phyloP scores from a whole-genome alignment of 1,140 invertebrate species.

The Neodiprion pinetum region DNA sequence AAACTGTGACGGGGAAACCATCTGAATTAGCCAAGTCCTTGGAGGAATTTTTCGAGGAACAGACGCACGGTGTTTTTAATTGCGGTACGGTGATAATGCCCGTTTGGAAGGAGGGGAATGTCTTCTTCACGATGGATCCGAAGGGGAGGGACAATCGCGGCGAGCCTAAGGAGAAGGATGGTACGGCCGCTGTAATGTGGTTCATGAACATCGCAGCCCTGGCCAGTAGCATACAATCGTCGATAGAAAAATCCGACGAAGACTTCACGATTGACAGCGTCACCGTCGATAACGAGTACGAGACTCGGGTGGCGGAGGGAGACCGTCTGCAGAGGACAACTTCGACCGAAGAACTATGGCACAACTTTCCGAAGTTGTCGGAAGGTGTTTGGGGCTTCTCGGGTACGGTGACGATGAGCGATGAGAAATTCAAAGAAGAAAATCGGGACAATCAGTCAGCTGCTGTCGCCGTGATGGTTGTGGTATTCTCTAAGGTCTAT shows the following conservation, averaged over 20 bases:
- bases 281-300: constrained; percentile 39
- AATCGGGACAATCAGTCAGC: constrained; percentile 42
- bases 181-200: constrained; percentile 46
- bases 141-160: constrained; percentile 40
- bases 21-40: constrained; percentile 34
- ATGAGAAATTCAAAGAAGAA: constrained; percentile 35
- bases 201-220: constrained; percentile 38
- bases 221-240: not conserved
- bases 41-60: constrained; percentile 41
- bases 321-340: constrained; percentile 26
- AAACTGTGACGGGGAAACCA: constrained; percentile 26
- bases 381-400: constrained; percentile 45
- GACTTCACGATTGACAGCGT: constrained; percentile 42
- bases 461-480: constrained; percentile 42
- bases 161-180: constrained; percentile 33
- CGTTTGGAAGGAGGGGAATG: constrained; percentile 46
- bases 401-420: constrained; percentile 31
- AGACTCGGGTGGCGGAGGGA: constrained; percentile 35
- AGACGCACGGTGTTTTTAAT: constrained; percentile 46
- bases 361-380: constrained; percentile 41
- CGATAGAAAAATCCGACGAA: constrained; percentile 10
- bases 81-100: constrained; percentile 44
- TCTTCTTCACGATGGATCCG: constrained; percentile 51
- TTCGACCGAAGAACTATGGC: constrained; percentile 42
- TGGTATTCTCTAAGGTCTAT: constrained; percentile 51